These are phyloP conservation scores for Coryphaenoides rupestris DNA, from an alignment of 2,113 vertebrate species.

Conservation along the genomic window DNA sequence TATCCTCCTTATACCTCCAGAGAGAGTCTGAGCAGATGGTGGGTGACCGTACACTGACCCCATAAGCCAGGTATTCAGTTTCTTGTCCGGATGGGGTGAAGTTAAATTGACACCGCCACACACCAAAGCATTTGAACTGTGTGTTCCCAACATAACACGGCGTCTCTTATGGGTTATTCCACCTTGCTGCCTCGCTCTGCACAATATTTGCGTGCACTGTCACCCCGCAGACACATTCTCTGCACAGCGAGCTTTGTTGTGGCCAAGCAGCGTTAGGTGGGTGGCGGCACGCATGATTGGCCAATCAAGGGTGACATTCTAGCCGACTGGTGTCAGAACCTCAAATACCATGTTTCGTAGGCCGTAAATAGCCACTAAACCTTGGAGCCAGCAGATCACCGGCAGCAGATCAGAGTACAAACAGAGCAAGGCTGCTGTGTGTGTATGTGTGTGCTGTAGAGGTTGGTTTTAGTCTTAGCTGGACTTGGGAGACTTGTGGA, in stretches of 20 bases:
- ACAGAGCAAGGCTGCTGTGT: slow-evolving; percentile 2
- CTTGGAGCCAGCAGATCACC: slow-evolving; percentile 34
- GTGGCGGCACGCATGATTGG: slow-evolving; percentile 14
- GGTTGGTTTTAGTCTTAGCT: slow-evolving; percentile 33
- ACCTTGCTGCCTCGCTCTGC: slow-evolving; percentile 10
- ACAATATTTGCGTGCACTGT: slow-evolving; percentile 33
- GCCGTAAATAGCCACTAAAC: slow-evolving; percentile 37
- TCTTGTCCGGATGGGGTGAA: background rate
- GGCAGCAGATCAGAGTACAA: slow-evolving; percentile 20
- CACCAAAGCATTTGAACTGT: background rate
- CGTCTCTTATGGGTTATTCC: background rate
- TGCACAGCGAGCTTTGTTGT: slow-evolving; percentile 16
- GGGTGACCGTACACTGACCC: background rate
- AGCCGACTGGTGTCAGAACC: slow-evolving; percentile 21
- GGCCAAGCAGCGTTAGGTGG: slow-evolving; percentile 4
- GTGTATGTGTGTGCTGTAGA: slow-evolving; percentile 1
- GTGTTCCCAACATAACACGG: background rate
- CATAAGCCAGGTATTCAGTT: too few species aligned
- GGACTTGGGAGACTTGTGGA: slow-evolving; percentile 37
- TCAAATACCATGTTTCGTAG: slow-evolving; percentile 13
- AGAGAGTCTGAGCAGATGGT: background rate
- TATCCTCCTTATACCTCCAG: background rate
- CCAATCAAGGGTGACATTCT: slow-evolving; percentile 40
- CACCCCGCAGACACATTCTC: slow-evolving; percentile 27
- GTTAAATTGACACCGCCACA: background rate